phyloP scores from a whole-genome alignment of 2,888 invertebrate genomes.

The Lordiphosa fenestrarum region DNA sequence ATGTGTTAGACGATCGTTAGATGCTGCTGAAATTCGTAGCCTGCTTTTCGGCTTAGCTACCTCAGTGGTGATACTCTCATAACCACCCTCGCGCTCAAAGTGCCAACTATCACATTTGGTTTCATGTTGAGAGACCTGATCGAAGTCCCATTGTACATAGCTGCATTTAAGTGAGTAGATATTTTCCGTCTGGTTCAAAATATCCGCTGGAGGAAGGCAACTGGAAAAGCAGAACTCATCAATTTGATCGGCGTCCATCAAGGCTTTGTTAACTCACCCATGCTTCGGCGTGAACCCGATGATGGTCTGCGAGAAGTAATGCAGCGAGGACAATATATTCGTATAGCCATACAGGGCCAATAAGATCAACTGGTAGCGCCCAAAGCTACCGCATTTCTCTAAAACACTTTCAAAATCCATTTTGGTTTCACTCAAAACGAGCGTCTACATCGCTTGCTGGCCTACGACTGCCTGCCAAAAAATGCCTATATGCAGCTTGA shows the following conservation, averaged over 20 bases:
- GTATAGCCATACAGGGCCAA: conserved; percentile 81
- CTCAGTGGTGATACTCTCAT: conserved; percentile 83
- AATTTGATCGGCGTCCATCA: background rate
- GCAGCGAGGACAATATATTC: conserved; percentile 82
- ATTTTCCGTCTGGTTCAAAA: background rate
- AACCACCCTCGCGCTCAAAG: conserved; percentile 82
- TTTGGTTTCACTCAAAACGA: background rate
- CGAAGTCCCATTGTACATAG: conserved; percentile 15
- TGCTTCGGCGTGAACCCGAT: conserved; percentile 82
- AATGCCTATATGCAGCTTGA: too few relatives aligned
- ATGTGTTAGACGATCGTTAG: conserved; percentile 35
- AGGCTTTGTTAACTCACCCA: conserved; percentile 64
- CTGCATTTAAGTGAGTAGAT: conserved; percentile 19
- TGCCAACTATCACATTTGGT: conserved; percentile 81
- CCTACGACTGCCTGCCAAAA: conserved; percentile 23
- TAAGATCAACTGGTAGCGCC: conserved; percentile 81
- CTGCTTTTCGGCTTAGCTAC: conserved; percentile 80
- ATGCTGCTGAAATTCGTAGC: background rate
- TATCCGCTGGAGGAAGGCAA: conserved; percentile 50
- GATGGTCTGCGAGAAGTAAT: conserved; percentile 83
- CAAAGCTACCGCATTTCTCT: conserved; percentile 82
- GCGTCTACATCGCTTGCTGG: conserved; percentile 31
- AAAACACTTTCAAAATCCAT: conserved; percentile 82
- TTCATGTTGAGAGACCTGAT: conserved; percentile 36
- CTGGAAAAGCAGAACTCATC: conserved; percentile 33